phyloP scores from a whole-genome alignment of 2,113 vertebrate genomes.

The Nothobranchius furzeri region DNA sequence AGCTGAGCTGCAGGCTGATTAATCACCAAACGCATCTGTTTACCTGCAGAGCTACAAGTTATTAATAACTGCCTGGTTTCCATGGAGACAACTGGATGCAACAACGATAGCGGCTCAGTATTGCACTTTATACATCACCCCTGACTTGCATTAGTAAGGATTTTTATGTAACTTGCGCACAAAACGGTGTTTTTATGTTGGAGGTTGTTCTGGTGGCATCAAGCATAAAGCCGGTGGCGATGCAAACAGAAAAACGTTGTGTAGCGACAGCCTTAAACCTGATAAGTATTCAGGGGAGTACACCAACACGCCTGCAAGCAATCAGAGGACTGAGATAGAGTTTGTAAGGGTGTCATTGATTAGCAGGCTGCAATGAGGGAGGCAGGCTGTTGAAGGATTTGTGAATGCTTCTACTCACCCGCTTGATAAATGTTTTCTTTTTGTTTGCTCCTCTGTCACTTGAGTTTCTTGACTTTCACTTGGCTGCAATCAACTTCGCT shows the following conservation, averaged over 20 bases:
- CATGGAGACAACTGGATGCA: constrained; percentile 8
- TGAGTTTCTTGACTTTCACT: constrained; percentile 23
- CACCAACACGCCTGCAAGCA: constrained; percentile 21
- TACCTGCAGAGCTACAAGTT: constrained; percentile 4
- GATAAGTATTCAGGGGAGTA: constrained; percentile 43
- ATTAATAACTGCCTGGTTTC: constrained; percentile 5
- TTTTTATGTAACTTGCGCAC: not conserved
- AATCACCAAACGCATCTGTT: constrained; percentile 10
- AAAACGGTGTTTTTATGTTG: not conserved
- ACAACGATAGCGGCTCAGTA: not conserved
- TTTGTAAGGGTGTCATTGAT: constrained; percentile 34
- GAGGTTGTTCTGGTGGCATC: not conserved
- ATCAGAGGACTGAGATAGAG: constrained; percentile 22
- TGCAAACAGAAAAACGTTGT: not conserved
- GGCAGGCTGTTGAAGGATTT: constrained; percentile 2
- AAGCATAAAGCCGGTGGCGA: not conserved
- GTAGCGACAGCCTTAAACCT: not conserved
- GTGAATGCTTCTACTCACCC: constrained; percentile 6
- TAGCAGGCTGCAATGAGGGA: constrained; percentile 27
- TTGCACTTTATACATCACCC: not conserved
- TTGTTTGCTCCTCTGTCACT: constrained; percentile 25
- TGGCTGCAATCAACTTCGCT: constrained; percentile 21
- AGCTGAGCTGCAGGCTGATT: constrained; percentile 7
- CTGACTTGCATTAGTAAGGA: not conserved
- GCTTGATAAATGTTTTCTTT: constrained; percentile 27